Evolutionary conservation across 2,113 vertebrate species (phyloP).

Genomic region (Pipa parva): DNA sequence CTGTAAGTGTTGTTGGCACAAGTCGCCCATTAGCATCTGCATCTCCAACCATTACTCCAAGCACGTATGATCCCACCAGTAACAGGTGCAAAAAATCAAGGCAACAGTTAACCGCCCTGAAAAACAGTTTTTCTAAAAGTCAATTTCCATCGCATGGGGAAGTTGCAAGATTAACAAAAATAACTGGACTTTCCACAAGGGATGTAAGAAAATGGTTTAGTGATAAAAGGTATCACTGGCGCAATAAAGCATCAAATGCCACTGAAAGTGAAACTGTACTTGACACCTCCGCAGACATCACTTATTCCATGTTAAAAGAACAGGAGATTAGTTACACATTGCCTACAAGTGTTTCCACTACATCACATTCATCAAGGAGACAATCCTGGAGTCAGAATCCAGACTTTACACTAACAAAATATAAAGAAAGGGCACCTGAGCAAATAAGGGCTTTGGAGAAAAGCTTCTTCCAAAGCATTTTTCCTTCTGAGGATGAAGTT

Average conservation of each 20-base stretch:
- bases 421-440: conserved; percentile 90
- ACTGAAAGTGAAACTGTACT: conserved; percentile 48
- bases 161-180: conserved; percentile 81
- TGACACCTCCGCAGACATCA: conserved; percentile 59
- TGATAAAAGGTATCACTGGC: conserved; percentile 88
- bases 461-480: conserved; percentile 79
- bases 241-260: conserved; percentile 66
- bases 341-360: not conserved
- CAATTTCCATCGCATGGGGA: conserved; percentile 92
- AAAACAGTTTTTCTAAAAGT: conserved; percentile 82
- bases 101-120: conserved; percentile 83
- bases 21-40: conserved; percentile 62
- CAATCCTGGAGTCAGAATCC: conserved; percentile 80
- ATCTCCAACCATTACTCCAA: conserved; percentile 64
- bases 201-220: conserved; percentile 98
- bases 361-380: conserved; percentile 66
- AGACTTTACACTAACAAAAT: conserved; percentile 87
- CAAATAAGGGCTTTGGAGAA: conserved; percentile 86
- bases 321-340: conserved; percentile 55
- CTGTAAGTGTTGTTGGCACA: conserved; percentile 65
- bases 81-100: conserved; percentile 96
- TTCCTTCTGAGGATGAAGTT: conserved; percentile 82
- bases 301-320: conserved; percentile 55
- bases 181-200: conserved; percentile 83
- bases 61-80: conserved; percentile 76